Conservation (phyloP, 1,140 invertebrate species). For the Coenobita brevimanus region DNA sequence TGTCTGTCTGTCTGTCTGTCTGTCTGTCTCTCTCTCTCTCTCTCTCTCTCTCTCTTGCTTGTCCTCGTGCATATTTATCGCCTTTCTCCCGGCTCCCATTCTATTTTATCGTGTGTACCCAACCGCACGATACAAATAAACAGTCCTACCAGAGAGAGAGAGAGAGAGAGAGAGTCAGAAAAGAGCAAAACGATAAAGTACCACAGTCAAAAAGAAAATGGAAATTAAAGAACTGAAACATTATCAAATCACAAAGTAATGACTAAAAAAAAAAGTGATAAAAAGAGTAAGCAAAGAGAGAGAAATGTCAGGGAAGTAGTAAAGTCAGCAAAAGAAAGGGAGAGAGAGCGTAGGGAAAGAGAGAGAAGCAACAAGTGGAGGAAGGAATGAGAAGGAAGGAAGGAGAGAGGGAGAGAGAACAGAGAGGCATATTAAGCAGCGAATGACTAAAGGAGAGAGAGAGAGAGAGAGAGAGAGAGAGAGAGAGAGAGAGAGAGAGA, state of each 20-base stretch:
- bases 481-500: constrained; percentile 2
- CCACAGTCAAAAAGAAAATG: no score
- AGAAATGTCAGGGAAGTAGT: no score
- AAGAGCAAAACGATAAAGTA: neutral
- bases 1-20: neutral
- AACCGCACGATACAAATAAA: no score
- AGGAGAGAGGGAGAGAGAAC: neutral
- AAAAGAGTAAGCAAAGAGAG: no score
- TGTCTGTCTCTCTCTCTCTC: constrained; percentile 19
- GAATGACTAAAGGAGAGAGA: neutral
- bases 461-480: neutral
- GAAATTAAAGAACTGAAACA: no score
- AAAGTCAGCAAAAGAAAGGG: no score
- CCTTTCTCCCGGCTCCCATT: neutral
- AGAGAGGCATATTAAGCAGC: neutral
- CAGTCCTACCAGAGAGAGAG: no score
- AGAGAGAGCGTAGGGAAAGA: no score
- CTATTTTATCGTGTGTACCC: neutral
- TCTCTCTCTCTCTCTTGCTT: constrained; percentile 23
- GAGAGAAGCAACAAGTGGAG: no score
- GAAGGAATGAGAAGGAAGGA: neutral
- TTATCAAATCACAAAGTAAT: no score
- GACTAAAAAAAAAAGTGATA: no score
- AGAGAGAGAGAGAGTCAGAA: no score
- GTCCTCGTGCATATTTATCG: neutral